Percentiles rank a stretch among this genome's conserved stretches.
Conservation (phyloP, 1,140 invertebrate genomes). For the Elysia chlorotica region DNA sequence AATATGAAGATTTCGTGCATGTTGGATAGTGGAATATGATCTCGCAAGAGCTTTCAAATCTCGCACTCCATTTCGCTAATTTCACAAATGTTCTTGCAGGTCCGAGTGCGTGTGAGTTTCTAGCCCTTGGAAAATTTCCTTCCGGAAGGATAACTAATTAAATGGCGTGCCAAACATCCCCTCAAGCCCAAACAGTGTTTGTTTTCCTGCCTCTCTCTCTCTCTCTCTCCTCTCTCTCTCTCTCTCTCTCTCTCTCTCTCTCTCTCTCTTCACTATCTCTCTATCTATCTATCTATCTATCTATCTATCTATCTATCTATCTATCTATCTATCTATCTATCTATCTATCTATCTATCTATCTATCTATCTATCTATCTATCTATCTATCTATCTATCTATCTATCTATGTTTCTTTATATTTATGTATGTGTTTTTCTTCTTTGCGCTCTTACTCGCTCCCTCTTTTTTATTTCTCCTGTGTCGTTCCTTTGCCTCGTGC, state of each 20-base stretch:
- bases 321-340: slow-evolving; percentile 9
- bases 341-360: slow-evolving; percentile 13
- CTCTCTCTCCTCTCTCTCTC: slow-evolving; percentile 5
- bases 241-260: neutral
- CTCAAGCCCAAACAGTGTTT: no score
- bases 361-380: slow-evolving; percentile 1
- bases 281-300: neutral
- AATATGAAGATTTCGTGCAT: no score
- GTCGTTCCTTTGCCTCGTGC: no score
- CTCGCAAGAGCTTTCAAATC: no score
- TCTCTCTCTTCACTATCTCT: neutral
- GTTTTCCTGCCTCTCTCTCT: no score
- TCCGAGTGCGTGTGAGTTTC: no score
- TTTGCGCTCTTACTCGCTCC: neutral
- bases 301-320: slow-evolving; percentile 11
- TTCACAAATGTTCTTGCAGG: no score
- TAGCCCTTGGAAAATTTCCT: no score
- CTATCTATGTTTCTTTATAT: neutral
- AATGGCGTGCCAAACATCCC: no score
- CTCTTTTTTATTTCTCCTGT: slow-evolving; percentile 4
- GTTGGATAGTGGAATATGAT: no score
- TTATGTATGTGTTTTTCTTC: slow-evolving; percentile 10
- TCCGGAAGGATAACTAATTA: no score
- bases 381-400: neutral
- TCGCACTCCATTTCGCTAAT: no score